A percentile compares a stretch with the other conserved stretches of the same genome.
These are phyloP conservation scores for Choloepus didactylus DNA, from an alignment of 2,797 vertebrate genomes.

Conservation along the genomic window DNA sequence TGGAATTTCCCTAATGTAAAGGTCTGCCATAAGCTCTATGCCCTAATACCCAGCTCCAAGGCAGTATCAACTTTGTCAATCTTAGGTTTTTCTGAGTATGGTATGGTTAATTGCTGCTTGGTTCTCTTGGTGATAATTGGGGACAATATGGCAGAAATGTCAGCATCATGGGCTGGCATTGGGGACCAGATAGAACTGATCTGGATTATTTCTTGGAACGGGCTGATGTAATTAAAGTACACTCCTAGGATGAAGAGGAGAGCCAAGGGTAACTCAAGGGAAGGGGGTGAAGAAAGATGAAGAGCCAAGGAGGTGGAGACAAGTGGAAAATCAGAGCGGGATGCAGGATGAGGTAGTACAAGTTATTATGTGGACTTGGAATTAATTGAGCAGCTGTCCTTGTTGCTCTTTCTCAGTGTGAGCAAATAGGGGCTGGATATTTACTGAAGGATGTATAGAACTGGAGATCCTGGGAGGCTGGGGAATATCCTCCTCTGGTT, in stretches of 20 bases:
- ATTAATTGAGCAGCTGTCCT: background rate
- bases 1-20: slow-evolving; percentile 22
- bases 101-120: background rate
- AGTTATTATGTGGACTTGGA: background rate
- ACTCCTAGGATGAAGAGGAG: background rate
- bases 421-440: background rate
- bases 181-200: background rate
- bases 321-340: background rate
- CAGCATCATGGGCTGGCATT: background rate
- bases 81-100: background rate
- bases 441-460: background rate
- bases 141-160: background rate
- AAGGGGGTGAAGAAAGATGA: background rate
- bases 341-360: background rate
- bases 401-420: background rate
- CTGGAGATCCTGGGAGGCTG: background rate
- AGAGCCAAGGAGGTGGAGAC: background rate
- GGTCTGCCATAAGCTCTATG: background rate
- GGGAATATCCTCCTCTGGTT: background rate
- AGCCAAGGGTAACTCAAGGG: background rate
- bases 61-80: background rate
- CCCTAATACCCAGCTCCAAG: background rate
- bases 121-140: background rate
- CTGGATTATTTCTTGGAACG: slow-evolving; percentile 4
- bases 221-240: background rate